Evolutionary conservation across 1,140 invertebrate genomes (phyloP), one percentile per base, ranked within the genome.

Genomic region (Leptinotarsa defecta): DNA sequence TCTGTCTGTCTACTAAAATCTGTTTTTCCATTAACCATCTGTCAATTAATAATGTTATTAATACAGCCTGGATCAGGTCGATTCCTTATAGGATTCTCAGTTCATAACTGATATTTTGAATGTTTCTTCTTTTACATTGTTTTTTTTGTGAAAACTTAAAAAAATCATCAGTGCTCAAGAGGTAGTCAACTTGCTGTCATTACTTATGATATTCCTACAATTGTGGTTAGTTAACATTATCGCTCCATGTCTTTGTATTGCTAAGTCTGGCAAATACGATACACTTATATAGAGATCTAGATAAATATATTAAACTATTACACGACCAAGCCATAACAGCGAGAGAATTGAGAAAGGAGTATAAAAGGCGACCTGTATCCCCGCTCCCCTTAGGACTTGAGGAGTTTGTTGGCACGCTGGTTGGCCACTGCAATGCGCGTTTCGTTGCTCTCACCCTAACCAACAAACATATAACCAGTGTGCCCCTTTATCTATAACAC

Each of bases 341-440:
- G 76, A 83, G 81, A 83, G 81, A 83, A 79, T 81, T 82, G 80
- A 83, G 78, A 83, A 80, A 79, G 79, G 81, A 79, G 78, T 82
- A 82, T 77, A 82, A 82, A 83, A 82, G 82, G 76, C 80, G 77
- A 78, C 76, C 77, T 76, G 79, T 77, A 74, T 79, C 77, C 73
- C 65, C 52, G 48, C 62, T 80, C 82, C 75, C 76, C 78, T 90
- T 90, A 90, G 81, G 89, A 90, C 85, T 93, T 93, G 86, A 94
- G 91, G 81, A 94, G 89, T 85, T 93, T 92, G 86, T 92, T 92
- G 84, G 93, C 92, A 81, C 92, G 89, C 85, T 94, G 92, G 87
- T 94, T 94, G 78, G 93, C 93, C 84, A 93, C 91, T 76, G 91
- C 91, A 87, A 94, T 93, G 87, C 93, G 91, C 76, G 92, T 92